These are phyloP conservation scores for Diplogasteroides magnus DNA, from an alignment of 1,140 invertebrate genomes.

Conservation along the genomic window DNA sequence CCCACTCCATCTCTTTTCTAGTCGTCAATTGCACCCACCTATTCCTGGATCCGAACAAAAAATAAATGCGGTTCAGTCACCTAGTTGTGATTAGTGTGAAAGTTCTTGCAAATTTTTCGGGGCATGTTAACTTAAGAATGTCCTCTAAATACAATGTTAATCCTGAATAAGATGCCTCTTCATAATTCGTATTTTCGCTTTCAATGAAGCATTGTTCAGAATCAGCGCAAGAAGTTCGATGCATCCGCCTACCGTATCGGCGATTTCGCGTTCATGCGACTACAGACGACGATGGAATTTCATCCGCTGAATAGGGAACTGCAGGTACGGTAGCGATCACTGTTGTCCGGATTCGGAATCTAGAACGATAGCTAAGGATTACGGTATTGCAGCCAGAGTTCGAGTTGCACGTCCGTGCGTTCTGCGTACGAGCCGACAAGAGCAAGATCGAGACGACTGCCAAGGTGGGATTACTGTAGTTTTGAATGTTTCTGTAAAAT, in stretches of 20 bases:
- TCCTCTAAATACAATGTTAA: too few species aligned
- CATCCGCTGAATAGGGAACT: slow-evolving; percentile 33
- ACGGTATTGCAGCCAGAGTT: slow-evolving; percentile 31
- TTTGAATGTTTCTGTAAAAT: slow-evolving; percentile 35
- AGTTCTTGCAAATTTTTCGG: too few species aligned
- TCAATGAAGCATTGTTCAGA: neutral
- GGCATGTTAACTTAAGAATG: too few species aligned
- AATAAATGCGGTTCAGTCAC: too few species aligned
- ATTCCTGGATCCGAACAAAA: too few species aligned
- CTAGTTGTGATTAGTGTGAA: too few species aligned
- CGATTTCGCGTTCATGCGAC: slow-evolving; percentile 34
- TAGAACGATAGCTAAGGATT: neutral
- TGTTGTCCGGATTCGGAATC: neutral
- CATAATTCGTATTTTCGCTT: neutral
- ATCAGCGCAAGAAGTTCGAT: slow-evolving; percentile 15
- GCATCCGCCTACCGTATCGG: slow-evolving; percentile 25
- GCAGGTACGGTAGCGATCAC: slow-evolving; percentile 22
- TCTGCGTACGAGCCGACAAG: slow-evolving; percentile 22
- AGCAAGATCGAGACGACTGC: slow-evolving; percentile 33
- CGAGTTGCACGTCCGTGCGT: slow-evolving; percentile 35
- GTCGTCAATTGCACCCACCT: too few species aligned
- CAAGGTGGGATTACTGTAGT: slow-evolving; percentile 6
- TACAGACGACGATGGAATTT: slow-evolving; percentile 17
- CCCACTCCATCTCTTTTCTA: too few species aligned
- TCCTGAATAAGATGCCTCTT: too few species aligned